A percentile compares a stretch with the other conserved stretches of the same genome.
Conservation (phyloP, 2,888 invertebrate species). For the Alviniconcha strummeri region DNA sequence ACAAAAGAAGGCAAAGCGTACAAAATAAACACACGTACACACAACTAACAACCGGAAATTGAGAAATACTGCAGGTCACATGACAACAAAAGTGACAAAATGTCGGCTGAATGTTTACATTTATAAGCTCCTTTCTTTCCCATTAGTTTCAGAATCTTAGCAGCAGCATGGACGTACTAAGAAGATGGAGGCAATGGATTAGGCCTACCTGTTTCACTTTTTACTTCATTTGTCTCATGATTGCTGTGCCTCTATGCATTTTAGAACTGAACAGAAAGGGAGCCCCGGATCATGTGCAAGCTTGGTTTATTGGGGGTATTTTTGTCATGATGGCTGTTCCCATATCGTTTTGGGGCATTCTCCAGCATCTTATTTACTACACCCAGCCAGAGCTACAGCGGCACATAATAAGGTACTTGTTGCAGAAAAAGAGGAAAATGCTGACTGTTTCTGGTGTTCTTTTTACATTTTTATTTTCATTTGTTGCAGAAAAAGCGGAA, state of each 20-base stretch:
- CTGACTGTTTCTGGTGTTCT: no score
- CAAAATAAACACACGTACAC: no score
- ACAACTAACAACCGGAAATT: no score
- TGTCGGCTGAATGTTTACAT: constrained; percentile 35
- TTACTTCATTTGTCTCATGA: constrained; percentile 87
- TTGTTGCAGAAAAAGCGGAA: no score
- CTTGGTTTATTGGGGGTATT: constrained; percentile 89
- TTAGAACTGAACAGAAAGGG: constrained; percentile 85
- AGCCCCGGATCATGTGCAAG: constrained; percentile 84
- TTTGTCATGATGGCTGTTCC: constrained; percentile 93
- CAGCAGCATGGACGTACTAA: constrained; percentile 49
- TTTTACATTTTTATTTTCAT: no score
- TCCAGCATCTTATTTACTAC: constrained; percentile 94
- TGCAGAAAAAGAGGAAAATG: no score
- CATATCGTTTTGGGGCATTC: constrained; percentile 95
- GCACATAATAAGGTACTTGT: constrained; percentile 88
- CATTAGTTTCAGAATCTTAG: no score
- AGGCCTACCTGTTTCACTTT: constrained; percentile 86
- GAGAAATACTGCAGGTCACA: constrained; percentile 24
- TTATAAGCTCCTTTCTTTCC: background rate
- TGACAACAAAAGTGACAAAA: constrained; percentile 34
- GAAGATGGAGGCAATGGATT: constrained; percentile 90
- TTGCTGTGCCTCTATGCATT: constrained; percentile 89
- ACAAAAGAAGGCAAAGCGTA: no score
- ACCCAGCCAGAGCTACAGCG: constrained; percentile 93